Evolutionary conservation across 2,888 invertebrate genomes (phyloP).

Genomic region (Drosophila aldrichi): DNA sequence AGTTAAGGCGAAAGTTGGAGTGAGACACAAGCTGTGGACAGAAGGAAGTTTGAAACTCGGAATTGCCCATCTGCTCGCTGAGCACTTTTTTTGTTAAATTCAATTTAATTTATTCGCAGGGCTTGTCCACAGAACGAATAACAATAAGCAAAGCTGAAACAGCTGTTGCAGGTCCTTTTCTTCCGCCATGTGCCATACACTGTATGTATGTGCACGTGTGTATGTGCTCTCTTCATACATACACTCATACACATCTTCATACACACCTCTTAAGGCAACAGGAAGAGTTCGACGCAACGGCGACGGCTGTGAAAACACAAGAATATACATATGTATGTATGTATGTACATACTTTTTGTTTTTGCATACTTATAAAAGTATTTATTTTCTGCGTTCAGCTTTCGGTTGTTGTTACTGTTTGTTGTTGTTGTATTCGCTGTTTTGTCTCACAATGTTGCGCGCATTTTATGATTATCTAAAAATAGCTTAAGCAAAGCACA

Average conservation of each 20-base stretch:
- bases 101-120: conserved; percentile 26
- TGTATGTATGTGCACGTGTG: not conserved
- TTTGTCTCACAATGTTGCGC: conserved; percentile 42
- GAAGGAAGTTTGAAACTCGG: conserved; percentile 33
- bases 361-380: conserved; percentile 26
- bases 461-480: conserved; percentile 53
- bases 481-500: conserved; percentile 54
- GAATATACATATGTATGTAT: conserved; percentile 12
- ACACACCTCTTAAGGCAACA: conserved; percentile 5
- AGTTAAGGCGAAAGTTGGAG: conserved; percentile 26
- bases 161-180: conserved; percentile 49
- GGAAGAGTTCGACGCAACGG: conserved; percentile 37
- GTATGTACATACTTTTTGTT: conserved; percentile 7
- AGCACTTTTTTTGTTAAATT: conserved; percentile 1
- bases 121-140: conserved; percentile 13
- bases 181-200: conserved; percentile 41
- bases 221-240: not conserved
- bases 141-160: conserved; percentile 17
- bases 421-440: conserved; percentile 25
- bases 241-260: not conserved
- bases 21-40: conserved; percentile 12
- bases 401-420: conserved; percentile 10
- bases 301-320: conserved; percentile 38
- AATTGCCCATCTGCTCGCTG: conserved; percentile 27
- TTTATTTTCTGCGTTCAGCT: conserved; percentile 15